A percentile compares a stretch with the other conserved stretches of the same genome.
These are phyloP conservation scores for Homarus gammarus DNA, from an alignment of 2,888 invertebrate species.

Conservation along the genomic window DNA sequence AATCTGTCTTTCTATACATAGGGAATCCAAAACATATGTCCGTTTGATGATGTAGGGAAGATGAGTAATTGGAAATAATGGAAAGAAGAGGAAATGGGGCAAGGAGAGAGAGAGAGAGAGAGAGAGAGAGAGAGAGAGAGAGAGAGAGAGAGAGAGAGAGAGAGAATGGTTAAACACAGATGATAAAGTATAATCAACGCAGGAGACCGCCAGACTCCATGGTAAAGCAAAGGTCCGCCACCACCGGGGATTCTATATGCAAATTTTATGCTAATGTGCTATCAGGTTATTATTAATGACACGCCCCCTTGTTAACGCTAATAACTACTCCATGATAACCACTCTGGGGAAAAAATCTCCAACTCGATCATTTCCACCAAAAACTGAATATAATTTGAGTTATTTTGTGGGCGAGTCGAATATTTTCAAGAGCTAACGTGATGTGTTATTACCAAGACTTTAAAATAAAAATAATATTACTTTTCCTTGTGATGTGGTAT, in stretches of 20 bases:
- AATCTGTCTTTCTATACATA: no score
- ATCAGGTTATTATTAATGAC: neutral
- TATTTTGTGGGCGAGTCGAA: no score
- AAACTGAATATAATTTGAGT: neutral
- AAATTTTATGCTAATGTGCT: neutral
- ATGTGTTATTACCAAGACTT: no score
- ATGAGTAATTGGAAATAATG: no score
- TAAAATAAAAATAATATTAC: no score
- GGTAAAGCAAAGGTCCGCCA: neutral
- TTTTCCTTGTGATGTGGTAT: no score
- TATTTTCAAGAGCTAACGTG: no score
- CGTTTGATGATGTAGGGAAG: no score
- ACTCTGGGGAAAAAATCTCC: neutral
- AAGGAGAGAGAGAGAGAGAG: neutral
- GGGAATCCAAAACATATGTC: no score
- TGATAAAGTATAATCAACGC: neutral
- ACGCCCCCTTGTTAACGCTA: neutral
- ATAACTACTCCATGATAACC: neutral
- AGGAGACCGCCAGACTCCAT: neutral
- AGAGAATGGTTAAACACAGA: neutral
- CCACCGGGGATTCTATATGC: neutral
- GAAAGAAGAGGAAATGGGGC: neutral
- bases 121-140: constrained; percentile 1
- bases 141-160: constrained; percentile 1
- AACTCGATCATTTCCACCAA: neutral